Conservation (phyloP, 2,797 vertebrate genomes). For the Salmo trutta region DNA sequence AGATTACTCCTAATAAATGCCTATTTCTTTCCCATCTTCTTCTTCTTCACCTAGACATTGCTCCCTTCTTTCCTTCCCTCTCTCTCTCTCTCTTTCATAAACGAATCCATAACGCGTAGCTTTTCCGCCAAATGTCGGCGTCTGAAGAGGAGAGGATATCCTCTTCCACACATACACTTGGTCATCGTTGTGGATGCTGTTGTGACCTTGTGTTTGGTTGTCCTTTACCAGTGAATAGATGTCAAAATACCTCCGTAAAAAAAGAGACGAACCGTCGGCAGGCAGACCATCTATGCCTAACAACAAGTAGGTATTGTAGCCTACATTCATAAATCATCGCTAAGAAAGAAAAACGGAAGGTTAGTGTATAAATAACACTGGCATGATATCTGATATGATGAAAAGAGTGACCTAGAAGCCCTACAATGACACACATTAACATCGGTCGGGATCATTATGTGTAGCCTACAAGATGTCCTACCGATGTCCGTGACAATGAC, state of each 20-base stretch:
- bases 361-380: conserved; percentile 31
- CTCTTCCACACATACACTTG: conserved; percentile 33
- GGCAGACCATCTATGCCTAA: conserved; percentile 9
- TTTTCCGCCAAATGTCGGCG: conserved; percentile 25
- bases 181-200: conserved; percentile 43
- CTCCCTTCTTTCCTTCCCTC: neutral
- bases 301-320: conserved; percentile 51
- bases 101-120: neutral
- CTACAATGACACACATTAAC: conserved; percentile 67
- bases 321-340: conserved; percentile 43
- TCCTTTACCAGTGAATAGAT: conserved; percentile 56
- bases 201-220: conserved; percentile 77
- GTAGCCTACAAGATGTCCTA: conserved; percentile 19
- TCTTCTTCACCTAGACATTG: conserved; percentile 23
- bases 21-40: conserved; percentile 51
- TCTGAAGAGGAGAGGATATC: conserved; percentile 27
- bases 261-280: conserved; percentile 4
- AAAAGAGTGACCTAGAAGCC: conserved; percentile 43
- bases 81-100: conserved; percentile 23
- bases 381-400: neutral
- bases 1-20: conserved; percentile 69
- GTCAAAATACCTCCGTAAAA: conserved; percentile 7
- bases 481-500: conserved; percentile 40
- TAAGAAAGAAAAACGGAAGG: conserved; percentile 31
- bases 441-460: conserved; percentile 54